A percentile compares a stretch with the other conserved stretches of the same genome.
phyloP scores from a whole-genome alignment of 2,888 invertebrate species.

The Thera obeliscata region DNA sequence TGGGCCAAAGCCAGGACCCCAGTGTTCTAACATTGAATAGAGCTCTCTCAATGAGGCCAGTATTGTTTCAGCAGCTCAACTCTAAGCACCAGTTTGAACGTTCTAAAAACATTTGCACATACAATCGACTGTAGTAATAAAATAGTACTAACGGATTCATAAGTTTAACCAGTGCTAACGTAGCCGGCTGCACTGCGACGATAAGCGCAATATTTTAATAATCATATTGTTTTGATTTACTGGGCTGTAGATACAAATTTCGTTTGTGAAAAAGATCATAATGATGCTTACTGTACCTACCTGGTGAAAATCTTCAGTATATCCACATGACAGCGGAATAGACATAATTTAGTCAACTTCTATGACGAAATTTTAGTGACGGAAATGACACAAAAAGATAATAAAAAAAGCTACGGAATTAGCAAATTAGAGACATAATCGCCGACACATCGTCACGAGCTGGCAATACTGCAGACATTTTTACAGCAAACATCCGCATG shows the following conservation, averaged over 20 bases:
- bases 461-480: conserved; percentile 47
- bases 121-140: no score
- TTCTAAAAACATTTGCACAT: no score
- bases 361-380: conserved; percentile 11
- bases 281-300: no score
- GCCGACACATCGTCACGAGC: conserved; percentile 36
- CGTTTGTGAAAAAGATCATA: not conserved
- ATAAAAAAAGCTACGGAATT: conserved; percentile 29
- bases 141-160: not conserved
- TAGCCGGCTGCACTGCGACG: conserved; percentile 31
- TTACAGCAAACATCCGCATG: conserved; percentile 44
- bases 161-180: not conserved
- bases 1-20: conserved; percentile 4
- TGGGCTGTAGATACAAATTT: not conserved
- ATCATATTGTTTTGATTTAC: conserved; percentile 25
- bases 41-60: conserved; percentile 4
- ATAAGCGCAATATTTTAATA: conserved; percentile 25
- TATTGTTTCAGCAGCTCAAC: conserved; percentile 24
- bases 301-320: no score
- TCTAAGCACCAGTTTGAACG: conserved; percentile 1
- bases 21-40: conserved; percentile 16
- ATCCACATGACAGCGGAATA: not conserved
- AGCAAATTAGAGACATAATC: conserved; percentile 31
- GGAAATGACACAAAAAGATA: conserved; percentile 18
- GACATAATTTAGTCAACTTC: not conserved